Base-by-base conservation (phyloP, 1,140 invertebrate species). In the Bombus turneri region DNA sequence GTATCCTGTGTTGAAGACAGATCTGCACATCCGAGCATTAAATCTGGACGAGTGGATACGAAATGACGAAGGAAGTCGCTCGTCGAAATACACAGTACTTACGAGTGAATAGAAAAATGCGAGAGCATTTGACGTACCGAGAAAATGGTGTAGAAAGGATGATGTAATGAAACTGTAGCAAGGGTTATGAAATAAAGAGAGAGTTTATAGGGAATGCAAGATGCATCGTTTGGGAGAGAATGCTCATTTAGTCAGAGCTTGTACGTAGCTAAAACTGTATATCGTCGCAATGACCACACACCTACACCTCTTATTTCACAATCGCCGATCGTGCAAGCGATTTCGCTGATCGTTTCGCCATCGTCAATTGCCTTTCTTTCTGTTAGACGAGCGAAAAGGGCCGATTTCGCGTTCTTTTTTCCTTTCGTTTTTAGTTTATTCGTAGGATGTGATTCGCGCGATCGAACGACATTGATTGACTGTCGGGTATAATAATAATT, bases 261-360 rank as follows among this genome's bases (percentile, higher is more conserved):
- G 41, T 39, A 62, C 62, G 41, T 68, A 68, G 59, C n/a, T 79
- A 75, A 53, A 77, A 77, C 18, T 68, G 47, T 69, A 69, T 64
- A 69, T 80, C 78, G 64, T 83, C 73, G 81, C 62, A 77, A 83
- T 71, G 75, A 39, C 53, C 66, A 39, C 39, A 22, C 64, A 76
- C 75, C 64, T 34, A 75, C 75, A 78, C 53, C 66, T 57, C 72
- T 85, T 85, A 5, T 41, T 62, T 62, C 34, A 62, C 41, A 31
- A 53, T 75, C 81, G 57, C 28, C 81, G 53, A 39, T 74, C 53
- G 64, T 57, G 37, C 31, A 47, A 66, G n/a, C 47, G 64, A 71
- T 71, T 37, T 43, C 62, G 53, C 9, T 34, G 28, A 83, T 68
- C 64, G 74, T 57, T 78, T 37, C 73, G 28, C 59, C 59, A 28